Evolutionary conservation across 2,113 vertebrate species (phyloP).

Genomic region (Melanerpes formicivorus): DNA sequence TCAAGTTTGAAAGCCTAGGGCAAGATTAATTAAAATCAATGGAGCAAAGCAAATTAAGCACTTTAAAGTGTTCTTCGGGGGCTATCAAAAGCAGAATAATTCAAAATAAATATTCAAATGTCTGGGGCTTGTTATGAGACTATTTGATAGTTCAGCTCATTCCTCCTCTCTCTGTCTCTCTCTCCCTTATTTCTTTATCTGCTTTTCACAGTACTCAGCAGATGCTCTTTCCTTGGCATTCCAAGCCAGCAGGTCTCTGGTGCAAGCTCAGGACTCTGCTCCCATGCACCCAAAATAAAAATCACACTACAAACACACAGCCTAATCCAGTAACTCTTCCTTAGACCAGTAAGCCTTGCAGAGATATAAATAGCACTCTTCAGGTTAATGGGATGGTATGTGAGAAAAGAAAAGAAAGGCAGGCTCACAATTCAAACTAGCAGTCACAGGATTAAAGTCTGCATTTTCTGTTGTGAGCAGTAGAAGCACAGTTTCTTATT

Average conservation of each 20-base stretch:
- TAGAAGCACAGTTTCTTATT: neutral
- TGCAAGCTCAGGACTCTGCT: conserved; percentile 4
- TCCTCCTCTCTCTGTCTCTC: neutral
- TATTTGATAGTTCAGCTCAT: conserved; percentile 31
- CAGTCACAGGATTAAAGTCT: neutral
- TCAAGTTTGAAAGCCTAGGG: conserved; percentile 59
- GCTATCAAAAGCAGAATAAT: conserved; percentile 61
- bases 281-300: conserved; percentile 42
- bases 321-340: neutral
- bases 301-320: conserved; percentile 24
- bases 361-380: neutral
- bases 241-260: neutral
- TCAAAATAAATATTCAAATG: conserved; percentile 67
- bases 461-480: neutral
- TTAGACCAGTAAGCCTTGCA: neutral
- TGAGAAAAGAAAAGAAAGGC: neutral
- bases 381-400: neutral
- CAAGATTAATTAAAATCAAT: conserved; percentile 75
- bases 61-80: conserved; percentile 63
- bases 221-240: conserved; percentile 12
- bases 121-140: conserved; percentile 50
- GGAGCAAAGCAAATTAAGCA: conserved; percentile 70
- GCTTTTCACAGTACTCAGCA: neutral
- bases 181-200: conserved; percentile 19
- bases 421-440: neutral